phyloP scores from a whole-genome alignment of 2,113 vertebrate genomes.

The Sinocyclocheilus anophthalmus region DNA sequence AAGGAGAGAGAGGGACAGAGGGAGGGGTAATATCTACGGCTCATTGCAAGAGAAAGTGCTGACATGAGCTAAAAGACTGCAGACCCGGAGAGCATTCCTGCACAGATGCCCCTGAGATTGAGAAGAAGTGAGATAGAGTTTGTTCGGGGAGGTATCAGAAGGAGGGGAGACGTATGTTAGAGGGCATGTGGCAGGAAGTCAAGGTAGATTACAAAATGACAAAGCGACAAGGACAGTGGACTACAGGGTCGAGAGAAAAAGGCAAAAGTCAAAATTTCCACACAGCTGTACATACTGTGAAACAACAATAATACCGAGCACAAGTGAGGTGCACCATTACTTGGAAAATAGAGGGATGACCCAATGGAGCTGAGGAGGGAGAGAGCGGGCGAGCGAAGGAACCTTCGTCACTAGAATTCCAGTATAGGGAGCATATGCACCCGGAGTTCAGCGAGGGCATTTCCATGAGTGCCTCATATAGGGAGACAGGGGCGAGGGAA shows the following conservation, averaged over 20 bases:
- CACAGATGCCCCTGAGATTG: slow-evolving; percentile 56
- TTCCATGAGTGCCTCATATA: slow-evolving; percentile 58
- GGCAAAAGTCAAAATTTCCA: slow-evolving; percentile 59
- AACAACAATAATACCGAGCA: slow-evolving; percentile 51
- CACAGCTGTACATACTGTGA: slow-evolving; percentile 59
- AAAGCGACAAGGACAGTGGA: neutral
- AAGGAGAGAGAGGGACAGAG: slow-evolving; percentile 7
- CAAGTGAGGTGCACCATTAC: slow-evolving; percentile 52
- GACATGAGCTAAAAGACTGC: slow-evolving; percentile 58
- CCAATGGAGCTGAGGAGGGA: slow-evolving; percentile 50
- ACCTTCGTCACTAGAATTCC: slow-evolving; percentile 40
- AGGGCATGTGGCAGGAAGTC: slow-evolving; percentile 8
- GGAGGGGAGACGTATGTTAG: slow-evolving; percentile 7
- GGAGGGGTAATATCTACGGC: slow-evolving; percentile 55
- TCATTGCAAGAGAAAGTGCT: slow-evolving; percentile 63
- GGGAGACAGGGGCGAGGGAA: slow-evolving; percentile 45
- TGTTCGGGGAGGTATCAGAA: slow-evolving; percentile 20
- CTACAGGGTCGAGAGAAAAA: neutral
- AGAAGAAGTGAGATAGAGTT: slow-evolving; percentile 17
- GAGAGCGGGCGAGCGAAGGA: neutral
- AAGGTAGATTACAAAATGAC: slow-evolving; percentile 19
- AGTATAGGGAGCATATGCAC: slow-evolving; percentile 55
- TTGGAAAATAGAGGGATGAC: slow-evolving; percentile 54
- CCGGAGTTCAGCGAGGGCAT: slow-evolving; percentile 57
- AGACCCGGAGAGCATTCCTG: slow-evolving; percentile 52